A percentile compares a stretch with the other conserved stretches of the same genome.
Conservation (phyloP, 2,888 invertebrate species). For the Chydorus sphaericus region DNA sequence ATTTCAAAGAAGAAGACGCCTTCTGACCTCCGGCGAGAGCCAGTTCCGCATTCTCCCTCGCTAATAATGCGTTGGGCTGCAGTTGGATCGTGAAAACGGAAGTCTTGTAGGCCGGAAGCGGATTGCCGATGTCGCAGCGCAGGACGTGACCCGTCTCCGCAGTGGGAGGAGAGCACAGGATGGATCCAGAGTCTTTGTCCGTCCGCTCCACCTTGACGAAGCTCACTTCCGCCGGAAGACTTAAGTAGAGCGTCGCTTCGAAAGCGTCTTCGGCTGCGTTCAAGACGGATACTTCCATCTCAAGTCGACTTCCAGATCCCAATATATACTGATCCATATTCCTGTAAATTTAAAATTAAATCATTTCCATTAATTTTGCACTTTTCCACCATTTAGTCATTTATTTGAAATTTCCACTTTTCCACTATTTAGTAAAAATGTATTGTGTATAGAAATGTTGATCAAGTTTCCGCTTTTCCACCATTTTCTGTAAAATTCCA, state of each 20-base stretch:
- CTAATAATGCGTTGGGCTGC: slow-evolving; percentile 38
- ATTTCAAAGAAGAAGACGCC: slow-evolving; percentile 48
- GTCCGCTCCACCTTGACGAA: slow-evolving; percentile 52
- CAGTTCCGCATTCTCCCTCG: slow-evolving; percentile 12
- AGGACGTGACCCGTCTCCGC: slow-evolving; percentile 41
- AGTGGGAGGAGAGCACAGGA: slow-evolving; percentile 53
- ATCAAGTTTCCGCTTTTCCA: no score
- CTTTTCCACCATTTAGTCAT: no score
- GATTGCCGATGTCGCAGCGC: slow-evolving; percentile 88
- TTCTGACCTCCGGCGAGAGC: slow-evolving; percentile 33
- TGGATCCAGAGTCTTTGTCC: slow-evolving; percentile 36
- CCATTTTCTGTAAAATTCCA: no score
- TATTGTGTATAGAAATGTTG: background rate
- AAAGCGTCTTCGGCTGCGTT: slow-evolving; percentile 88
- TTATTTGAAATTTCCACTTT: background rate
- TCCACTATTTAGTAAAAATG: background rate
- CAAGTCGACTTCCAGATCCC: slow-evolving; percentile 62
- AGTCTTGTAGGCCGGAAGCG: slow-evolving; percentile 45
- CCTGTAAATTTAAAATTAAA: slow-evolving; percentile 31
- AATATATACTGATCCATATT: slow-evolving; percentile 62
- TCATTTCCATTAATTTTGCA: no score
- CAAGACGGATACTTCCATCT: slow-evolving; percentile 63
- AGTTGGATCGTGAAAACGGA: slow-evolving; percentile 50
- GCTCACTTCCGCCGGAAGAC: slow-evolving; percentile 57
- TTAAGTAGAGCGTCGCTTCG: slow-evolving; percentile 67